A percentile compares a stretch with the other conserved stretches of the same genome.
phyloP scores from a whole-genome alignment of 2,113 vertebrate genomes.

The Nyctibius bracteatus region DNA sequence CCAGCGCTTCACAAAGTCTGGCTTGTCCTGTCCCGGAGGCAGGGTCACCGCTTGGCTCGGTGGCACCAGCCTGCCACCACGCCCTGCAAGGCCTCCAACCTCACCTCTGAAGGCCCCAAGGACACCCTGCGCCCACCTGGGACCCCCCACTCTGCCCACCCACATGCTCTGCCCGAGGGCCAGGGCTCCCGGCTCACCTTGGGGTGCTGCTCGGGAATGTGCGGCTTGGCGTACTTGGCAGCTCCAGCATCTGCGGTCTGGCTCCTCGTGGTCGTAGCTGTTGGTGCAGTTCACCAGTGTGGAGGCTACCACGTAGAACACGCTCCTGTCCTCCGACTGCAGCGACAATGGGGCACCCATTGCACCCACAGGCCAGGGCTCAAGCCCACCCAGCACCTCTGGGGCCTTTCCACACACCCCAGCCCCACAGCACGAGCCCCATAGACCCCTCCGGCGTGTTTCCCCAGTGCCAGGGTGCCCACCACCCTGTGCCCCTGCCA shows the following conservation, averaged over 20 bases:
- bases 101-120: not conserved
- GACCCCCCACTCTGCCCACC: not conserved
- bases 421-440: not conserved
- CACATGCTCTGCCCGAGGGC: fast-evolving
- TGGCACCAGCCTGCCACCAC: not conserved
- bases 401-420: too few species aligned
- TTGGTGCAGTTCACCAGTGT: slow-evolving; percentile 96
- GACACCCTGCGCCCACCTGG: not conserved
- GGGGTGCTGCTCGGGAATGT: slow-evolving; percentile 93
- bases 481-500: too few species aligned
- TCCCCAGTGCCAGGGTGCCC: not conserved
- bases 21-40: slow-evolving; percentile 80
- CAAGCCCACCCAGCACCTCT: not conserved
- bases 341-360: fast-evolving
- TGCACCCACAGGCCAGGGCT: too few species aligned
- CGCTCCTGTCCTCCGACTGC: slow-evolving; percentile 91
- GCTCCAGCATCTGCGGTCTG: slow-evolving; percentile 93
- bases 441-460: fast-evolving
- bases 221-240: slow-evolving; percentile 97
- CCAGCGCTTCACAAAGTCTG: slow-evolving; percentile 80
- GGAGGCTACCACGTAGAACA: slow-evolving; percentile 91
- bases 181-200: slow-evolving; percentile 76
- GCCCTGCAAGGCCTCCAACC: too few species aligned
- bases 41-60: fast-evolving
- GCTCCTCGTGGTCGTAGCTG: slow-evolving; percentile 92